phyloP scores from a whole-genome alignment of 2,888 invertebrate species.

The Oscheius myriophilus region DNA sequence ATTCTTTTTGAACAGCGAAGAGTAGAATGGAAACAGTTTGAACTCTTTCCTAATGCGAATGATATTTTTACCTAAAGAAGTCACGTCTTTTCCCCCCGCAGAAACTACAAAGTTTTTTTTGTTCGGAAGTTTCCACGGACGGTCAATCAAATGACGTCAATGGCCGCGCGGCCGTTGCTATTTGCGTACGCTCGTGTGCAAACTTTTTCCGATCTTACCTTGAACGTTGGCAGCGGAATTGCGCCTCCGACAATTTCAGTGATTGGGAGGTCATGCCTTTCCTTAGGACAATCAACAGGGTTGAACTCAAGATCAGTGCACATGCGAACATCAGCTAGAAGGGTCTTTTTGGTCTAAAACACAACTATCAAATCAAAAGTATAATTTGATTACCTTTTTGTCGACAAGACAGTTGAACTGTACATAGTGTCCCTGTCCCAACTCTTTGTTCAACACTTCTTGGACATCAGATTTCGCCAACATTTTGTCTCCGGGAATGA shows the following conservation, averaged over 20 bases:
- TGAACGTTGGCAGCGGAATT: constrained; percentile 36
- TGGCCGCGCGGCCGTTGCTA: too few relatives aligned
- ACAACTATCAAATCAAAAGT: background rate
- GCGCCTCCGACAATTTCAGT: constrained; percentile 18
- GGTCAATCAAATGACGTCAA: too few relatives aligned
- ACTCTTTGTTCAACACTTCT: constrained; percentile 27
- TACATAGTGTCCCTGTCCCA: constrained; percentile 30
- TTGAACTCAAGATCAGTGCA: constrained; percentile 40
- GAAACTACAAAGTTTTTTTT: too few relatives aligned
- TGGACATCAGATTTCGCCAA: constrained; percentile 2
- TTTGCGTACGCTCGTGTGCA: background rate
- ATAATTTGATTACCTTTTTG: constrained; percentile 37
- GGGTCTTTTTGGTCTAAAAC: constrained; percentile 35
- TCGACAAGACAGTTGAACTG: constrained; percentile 49
- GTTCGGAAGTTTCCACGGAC: background rate
- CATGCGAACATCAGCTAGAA: constrained; percentile 45
- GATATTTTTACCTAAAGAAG: too few relatives aligned
- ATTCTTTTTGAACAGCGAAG: too few relatives aligned
- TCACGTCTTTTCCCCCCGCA: too few relatives aligned
- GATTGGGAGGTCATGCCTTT: constrained; percentile 7
- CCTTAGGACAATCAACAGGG: constrained; percentile 36
- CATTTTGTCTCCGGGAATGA: constrained; percentile 15
- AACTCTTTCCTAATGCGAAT: too few relatives aligned
- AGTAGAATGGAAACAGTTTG: too few relatives aligned
- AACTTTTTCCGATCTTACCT: constrained; percentile 23